These are phyloP conservation scores for Ericerus pela DNA, from an alignment of 1,140 invertebrate species.

Conservation along the genomic window DNA sequence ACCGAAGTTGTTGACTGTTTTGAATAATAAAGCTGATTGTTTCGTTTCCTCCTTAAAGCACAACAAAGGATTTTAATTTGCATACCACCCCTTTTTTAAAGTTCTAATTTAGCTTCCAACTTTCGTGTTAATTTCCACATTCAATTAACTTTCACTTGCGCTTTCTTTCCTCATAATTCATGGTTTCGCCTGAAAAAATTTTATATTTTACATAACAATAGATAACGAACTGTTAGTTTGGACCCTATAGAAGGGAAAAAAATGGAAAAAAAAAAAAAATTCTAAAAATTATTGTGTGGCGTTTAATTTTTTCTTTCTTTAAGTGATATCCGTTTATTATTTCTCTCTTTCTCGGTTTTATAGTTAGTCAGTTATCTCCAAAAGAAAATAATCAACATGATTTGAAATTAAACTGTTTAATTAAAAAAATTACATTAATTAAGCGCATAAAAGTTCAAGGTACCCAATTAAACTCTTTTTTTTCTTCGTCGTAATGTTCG, in stretches of 20 bases:
- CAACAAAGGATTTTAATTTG: background rate
- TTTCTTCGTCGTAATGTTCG: no score
- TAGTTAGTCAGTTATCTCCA: no score
- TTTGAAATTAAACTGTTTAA: no score
- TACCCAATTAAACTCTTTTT: no score
- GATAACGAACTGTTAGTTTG: background rate
- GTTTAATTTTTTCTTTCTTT: background rate
- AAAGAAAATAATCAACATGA: no score
- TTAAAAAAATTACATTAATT: no score
- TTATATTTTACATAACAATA: background rate
- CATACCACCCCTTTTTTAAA: background rate
- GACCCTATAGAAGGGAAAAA: no score
- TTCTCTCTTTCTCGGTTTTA: no score
- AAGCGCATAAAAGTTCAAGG: no score
- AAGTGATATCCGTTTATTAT: background rate
- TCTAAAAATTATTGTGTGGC: background rate
- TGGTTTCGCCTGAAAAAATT: background rate
- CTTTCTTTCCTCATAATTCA: background rate
- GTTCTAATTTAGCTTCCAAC: background rate
- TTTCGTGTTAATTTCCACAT: background rate
- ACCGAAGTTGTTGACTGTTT: background rate
- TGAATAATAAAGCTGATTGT: background rate
- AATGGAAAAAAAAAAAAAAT: background rate
- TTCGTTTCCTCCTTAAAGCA: background rate
- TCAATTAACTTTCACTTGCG: background rate